Evolutionary conservation across 2,888 invertebrate genomes (phyloP), one percentile per base, ranked within the genome.

Genomic region (Colostygia pectinataria): DNA sequence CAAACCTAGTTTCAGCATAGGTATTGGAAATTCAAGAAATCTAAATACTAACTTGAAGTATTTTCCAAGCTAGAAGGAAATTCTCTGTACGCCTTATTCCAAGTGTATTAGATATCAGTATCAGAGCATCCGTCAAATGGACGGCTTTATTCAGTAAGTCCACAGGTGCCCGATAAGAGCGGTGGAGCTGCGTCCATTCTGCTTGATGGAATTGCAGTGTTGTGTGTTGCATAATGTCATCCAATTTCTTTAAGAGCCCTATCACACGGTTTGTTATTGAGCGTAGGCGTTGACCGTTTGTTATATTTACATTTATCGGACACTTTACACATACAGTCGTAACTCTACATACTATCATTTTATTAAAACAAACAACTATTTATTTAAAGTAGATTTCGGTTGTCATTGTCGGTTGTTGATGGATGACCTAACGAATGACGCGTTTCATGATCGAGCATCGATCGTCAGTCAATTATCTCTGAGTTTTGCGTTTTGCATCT

Each of bases 91-190:
- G 23, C 31, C 10, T 40, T 40, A 40, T 40, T 40, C 24, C 24
- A 40, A 40, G 31, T 40, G 38, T 46, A 42, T 52, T 47, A 42
- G 42, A 42, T 46, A 51, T 45, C 34, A 23, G 46, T 39, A 40
- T 43, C 41, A 48, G 32, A 43, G 63, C 65, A 74, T 78, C 73
- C 65, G 71, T 75, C 69, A 74, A 76, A 78, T 81, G 76, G 81
- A 80, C 67, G 77, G 75, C 69, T 80, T 81, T 81, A 82, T 83
- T 72, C 79, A 68, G 57, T 53, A 60, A 68, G 78, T 78, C 79
- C 78, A 81, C 82, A 85, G 83, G 83, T 85, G 83, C 72, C 79
- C 77, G 83, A 84, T 85, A 83, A 82, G 77, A 70, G 68, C 59
- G 54, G 63, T 59, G 55, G 66, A 63, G 74, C 6, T 33, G 33